Conservation (phyloP, 2,113 vertebrate species). For the Jaculus jaculus region DNA sequence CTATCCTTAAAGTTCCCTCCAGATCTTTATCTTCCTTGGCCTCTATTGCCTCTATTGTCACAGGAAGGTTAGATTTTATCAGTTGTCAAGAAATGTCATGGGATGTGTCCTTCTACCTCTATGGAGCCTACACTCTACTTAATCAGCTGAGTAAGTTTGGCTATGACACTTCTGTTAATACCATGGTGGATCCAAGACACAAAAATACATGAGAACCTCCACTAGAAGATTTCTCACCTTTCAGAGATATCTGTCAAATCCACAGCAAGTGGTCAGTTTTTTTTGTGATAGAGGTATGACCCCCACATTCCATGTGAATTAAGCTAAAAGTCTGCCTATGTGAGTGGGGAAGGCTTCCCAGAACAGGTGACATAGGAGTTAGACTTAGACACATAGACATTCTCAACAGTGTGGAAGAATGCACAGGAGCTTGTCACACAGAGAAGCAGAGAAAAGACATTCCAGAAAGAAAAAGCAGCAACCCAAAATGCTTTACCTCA, state of each 20-base stretch:
- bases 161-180: background rate
- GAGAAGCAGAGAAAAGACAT: background rate
- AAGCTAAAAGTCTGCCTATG: background rate
- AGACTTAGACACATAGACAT: background rate
- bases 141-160: background rate
- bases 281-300: background rate
- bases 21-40: background rate
- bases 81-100: background rate
- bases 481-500: background rate
- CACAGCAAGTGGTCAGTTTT: background rate
- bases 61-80: background rate
- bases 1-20: too few relatives aligned
- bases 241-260: background rate
- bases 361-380: background rate
- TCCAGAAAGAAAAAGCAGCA: background rate
- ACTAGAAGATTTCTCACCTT: background rate
- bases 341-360: background rate
- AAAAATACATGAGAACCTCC: background rate
- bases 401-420: background rate
- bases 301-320: background rate
- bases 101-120: background rate
- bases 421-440: background rate
- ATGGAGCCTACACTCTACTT: background rate
- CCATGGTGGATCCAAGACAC: background rate
- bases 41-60: slow-evolving; percentile 28